Evolutionary conservation across 2,797 vertebrate genomes (phyloP).

Genomic region (Poeciliopsis turneri): DNA sequence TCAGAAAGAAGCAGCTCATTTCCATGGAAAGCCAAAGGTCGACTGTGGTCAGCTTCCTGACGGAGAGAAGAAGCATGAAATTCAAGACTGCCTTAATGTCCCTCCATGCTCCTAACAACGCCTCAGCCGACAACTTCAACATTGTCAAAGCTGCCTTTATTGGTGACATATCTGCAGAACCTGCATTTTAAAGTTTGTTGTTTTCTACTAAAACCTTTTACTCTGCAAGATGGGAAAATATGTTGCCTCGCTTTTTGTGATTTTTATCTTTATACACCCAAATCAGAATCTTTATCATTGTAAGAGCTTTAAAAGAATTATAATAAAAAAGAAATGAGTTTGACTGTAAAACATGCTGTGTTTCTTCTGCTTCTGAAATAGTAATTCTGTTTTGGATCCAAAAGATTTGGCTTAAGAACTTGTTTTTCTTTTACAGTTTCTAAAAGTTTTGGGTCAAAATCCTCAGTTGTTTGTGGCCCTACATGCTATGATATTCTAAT

Average conservation of each 20-base stretch:
- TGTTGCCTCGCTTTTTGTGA: background rate
- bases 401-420: too few relatives aligned
- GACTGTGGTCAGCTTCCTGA: accelerated
- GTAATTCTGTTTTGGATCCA: too few relatives aligned
- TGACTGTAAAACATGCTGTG: too few relatives aligned
- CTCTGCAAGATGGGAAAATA: background rate
- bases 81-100: slow-evolving; percentile 11
- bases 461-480: too few relatives aligned
- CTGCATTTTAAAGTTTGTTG: background rate
- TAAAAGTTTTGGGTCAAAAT: too few relatives aligned
- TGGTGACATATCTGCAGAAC: background rate
- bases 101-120: slow-evolving; percentile 38
- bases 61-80: accelerated
- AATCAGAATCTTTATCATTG: background rate
- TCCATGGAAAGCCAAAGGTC: background rate
- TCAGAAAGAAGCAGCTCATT: accelerated
- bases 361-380: too few relatives aligned
- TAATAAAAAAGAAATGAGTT: background rate
- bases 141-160: background rate
- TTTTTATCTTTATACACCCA: background rate
- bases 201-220: background rate
- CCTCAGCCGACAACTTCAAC: background rate
- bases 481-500: too few relatives aligned
- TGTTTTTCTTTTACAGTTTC: too few relatives aligned
- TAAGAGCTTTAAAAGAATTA: background rate